Percentiles rank a stretch among this genome's conserved stretches.
Conservation (phyloP, 2,797 vertebrate species). For the Masticophis lateralis region DNA sequence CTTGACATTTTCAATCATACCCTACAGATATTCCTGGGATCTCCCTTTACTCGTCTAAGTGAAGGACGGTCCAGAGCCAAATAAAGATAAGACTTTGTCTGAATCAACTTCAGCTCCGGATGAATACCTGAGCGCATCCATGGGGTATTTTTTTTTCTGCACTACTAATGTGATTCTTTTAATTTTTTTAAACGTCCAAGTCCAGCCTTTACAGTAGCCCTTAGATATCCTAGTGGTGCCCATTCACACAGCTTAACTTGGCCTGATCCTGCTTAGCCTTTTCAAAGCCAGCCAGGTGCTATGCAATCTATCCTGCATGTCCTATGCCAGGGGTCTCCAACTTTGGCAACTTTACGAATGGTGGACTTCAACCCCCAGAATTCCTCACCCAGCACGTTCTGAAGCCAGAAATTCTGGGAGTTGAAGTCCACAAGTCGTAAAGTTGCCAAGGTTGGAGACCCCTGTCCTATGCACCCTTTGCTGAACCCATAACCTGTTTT, state of each 20-base stretch:
- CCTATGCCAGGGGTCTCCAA: too few species aligned
- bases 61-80: not conserved
- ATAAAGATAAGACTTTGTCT: not conserved
- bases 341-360: too few species aligned
- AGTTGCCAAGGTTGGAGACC: too few species aligned
- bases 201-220: not conserved
- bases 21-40: not conserved
- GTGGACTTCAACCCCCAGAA: too few species aligned
- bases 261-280: not conserved
- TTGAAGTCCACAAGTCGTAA: too few species aligned
- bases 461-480: not conserved
- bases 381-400: too few species aligned
- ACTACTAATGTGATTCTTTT: not conserved
- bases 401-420: too few species aligned
- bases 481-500: not conserved
- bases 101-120: not conserved
- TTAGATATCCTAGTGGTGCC: not conserved
- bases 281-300: not conserved
- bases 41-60: not conserved
- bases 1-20: not conserved
- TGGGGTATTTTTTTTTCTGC: not conserved
- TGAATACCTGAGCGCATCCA: not conserved
- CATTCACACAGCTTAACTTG: not conserved
- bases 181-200: not conserved
- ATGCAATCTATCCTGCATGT: not conserved